Evolutionary conservation across 2,888 invertebrate genomes (phyloP).

Genomic region (Suillia variegata): DNA sequence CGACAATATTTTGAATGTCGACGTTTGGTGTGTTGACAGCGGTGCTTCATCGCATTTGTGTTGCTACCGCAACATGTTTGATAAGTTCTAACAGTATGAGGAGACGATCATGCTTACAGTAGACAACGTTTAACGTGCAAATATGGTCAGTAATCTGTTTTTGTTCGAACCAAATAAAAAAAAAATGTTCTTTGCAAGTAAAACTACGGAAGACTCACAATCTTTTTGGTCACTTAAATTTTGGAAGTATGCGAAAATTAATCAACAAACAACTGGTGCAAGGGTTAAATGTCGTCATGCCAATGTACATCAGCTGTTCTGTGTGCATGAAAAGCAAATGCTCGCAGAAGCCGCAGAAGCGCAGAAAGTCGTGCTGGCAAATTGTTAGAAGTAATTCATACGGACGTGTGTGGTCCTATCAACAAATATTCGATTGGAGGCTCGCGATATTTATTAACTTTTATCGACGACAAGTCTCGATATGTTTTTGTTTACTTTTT

Average conservation of each 20-base stretch:
- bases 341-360: conserved; percentile 10
- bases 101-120: no score
- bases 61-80: no score
- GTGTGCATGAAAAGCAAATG: conserved; percentile 21
- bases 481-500: conserved; percentile 29
- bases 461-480: conserved; percentile 29
- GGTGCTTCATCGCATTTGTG: no score
- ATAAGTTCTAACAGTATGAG: no score
- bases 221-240: not conserved
- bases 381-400: conserved; percentile 20
- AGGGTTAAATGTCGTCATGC: not conserved
- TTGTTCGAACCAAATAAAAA: conserved; percentile 1
- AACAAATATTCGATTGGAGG: conserved; percentile 25
- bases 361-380: conserved; percentile 18
- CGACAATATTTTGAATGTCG: no score
- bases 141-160: conserved; percentile 3
- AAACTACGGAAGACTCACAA: not conserved
- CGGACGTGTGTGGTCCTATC: conserved; percentile 24
- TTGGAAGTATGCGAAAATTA: not conserved
- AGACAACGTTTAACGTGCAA: conserved; percentile 6
- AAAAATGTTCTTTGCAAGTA: not conserved
- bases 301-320: conserved; percentile 2
- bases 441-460: conserved; percentile 26
- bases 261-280: not conserved
- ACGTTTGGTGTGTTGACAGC: no score